Conservation (phyloP, 2,888 invertebrate species). For the Brenthis ino region DNA sequence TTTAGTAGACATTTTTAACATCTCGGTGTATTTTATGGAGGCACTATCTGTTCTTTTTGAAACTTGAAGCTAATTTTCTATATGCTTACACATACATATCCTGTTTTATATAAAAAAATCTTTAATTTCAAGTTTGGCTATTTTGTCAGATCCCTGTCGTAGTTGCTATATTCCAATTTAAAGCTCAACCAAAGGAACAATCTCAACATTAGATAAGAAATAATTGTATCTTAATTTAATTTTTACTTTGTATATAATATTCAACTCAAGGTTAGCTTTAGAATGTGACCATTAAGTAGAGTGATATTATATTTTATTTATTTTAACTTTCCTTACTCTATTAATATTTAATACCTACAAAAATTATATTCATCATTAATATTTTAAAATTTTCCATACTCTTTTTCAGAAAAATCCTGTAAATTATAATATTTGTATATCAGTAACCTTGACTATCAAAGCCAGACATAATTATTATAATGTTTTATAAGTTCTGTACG, state of each 20-base stretch:
- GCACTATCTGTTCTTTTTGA: not conserved
- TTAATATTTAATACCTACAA: not conserved
- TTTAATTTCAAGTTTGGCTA: slow-evolving; percentile 14
- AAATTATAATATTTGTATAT: not conserved
- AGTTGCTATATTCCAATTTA: slow-evolving; percentile 12
- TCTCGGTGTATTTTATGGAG: slow-evolving; percentile 4
- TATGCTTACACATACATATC: slow-evolving; percentile 11
- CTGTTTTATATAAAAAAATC: not conserved
- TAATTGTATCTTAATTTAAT: slow-evolving; percentile 36
- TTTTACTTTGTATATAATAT: slow-evolving; percentile 28
- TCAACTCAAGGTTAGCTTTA: slow-evolving; percentile 26
- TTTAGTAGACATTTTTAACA: slow-evolving; percentile 2
- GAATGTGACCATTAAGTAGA: slow-evolving; percentile 15
- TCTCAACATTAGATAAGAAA: slow-evolving; percentile 53
- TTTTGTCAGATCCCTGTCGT: not conserved
- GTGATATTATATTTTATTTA: slow-evolving; percentile 21
- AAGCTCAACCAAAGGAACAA: slow-evolving; percentile 48
- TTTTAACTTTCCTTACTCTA: slow-evolving; percentile 7
- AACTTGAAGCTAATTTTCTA: slow-evolving; percentile 8
- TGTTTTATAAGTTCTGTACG: not conserved
- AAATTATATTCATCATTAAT: too few relatives aligned
- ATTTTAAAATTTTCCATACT: too few relatives aligned
- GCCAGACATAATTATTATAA: not conserved
- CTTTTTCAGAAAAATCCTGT: not conserved
- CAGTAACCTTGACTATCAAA: not conserved